phyloP scores from a whole-genome alignment of 1,140 invertebrate genomes.

The Calosoma granatense region DNA sequence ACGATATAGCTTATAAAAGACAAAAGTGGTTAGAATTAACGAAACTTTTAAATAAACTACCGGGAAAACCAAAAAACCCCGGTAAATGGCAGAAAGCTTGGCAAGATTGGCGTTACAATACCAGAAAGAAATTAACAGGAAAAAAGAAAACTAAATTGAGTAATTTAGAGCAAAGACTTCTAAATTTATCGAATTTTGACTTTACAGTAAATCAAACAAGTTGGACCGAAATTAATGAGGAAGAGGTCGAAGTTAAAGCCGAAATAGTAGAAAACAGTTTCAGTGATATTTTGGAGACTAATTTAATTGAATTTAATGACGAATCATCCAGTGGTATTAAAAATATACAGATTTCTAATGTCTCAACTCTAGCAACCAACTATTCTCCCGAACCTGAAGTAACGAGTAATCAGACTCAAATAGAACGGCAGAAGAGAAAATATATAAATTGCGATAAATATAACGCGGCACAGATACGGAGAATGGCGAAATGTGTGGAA shows the following conservation, averaged over 20 bases:
- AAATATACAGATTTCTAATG: too few relatives aligned
- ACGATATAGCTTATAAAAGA: neutral
- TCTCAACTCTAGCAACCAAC: too few relatives aligned
- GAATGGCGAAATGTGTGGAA: neutral
- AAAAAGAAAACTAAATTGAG: neutral
- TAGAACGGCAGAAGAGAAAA: neutral
- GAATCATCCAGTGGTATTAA: too few relatives aligned
- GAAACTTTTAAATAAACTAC: neutral
- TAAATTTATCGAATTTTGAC: neutral
- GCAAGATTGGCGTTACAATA: neutral
- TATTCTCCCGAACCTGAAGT: too few relatives aligned
- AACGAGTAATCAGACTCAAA: neutral
- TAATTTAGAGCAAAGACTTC: neutral
- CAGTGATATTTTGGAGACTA: neutral
- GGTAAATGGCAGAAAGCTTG: neutral
- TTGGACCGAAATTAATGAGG: neutral
- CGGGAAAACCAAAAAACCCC: neutral
- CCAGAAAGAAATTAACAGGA: too few relatives aligned
- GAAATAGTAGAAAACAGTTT: neutral
- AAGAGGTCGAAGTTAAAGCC: neutral
- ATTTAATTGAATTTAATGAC: neutral
- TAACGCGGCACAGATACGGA: neutral
- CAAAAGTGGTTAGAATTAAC: neutral
- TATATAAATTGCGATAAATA: neutral
- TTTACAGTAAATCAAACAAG: too few relatives aligned